Base-by-base conservation (phyloP, 1,140 invertebrate species). In the Ylistrum balloti region DNA sequence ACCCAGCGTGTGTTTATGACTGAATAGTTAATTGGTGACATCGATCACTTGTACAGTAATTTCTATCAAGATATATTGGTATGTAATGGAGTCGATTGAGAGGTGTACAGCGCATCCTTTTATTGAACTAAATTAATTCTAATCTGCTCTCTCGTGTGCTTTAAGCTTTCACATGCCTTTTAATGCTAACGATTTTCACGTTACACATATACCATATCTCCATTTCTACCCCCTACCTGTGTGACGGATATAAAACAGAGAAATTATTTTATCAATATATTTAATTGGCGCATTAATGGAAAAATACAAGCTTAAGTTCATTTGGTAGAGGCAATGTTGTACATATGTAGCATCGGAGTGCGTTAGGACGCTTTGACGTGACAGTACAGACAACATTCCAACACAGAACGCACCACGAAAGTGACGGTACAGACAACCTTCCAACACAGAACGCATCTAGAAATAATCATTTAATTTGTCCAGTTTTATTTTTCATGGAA, bases 161-260 rank as follows among this genome's bases (percentile, higher is more conserved):
- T 56, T 17, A 56, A 56, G 45, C 45, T 56, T 74, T 28, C 5
- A 74, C 1, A 5, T 10, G 22, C 3, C 56, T 74, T 74, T 74
- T 28, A 74, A 74, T 74, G 17, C n/a, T 74, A 74, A n/a, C 56
- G 56, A 74, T 74, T n/a, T 28, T 7, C 22, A 0, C 28, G 56
- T 74, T 74, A 74, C 56, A n/a, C 28, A 74, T 28, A n/a, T 74
- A 74, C 9, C 2, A 0, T 74, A n/a, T 74, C 56, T 28, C n/a
- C 9, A 74, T 74, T n/a, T 28, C 22, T 74, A 74, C 56, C 56
- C 45, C 56, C 56, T 74, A 74, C 56, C 56, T n/a, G 56, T 74
- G 56, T 74, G 35, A 38, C 5, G 5, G 35, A 7, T 74, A 74
- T 28, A 74, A 74, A 56, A 56, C 45, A 15, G 22, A 28, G 13